Conservation (phyloP, 2,113 vertebrate genomes). For the Epinephelus moara region DNA sequence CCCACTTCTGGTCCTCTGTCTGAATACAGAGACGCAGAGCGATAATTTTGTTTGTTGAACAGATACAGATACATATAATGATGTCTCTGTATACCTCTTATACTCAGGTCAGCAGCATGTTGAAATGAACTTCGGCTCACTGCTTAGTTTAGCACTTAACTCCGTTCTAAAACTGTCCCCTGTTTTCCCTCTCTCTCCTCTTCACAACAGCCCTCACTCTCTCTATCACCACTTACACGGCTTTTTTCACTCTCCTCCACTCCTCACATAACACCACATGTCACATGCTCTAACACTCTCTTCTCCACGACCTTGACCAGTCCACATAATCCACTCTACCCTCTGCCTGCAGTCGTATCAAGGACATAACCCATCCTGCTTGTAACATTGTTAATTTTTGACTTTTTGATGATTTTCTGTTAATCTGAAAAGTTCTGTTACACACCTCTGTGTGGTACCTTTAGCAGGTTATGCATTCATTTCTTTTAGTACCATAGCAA, state of each 20-base stretch:
- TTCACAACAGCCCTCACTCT: conserved; percentile 57
- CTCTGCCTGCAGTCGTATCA: neutral
- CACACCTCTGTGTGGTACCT: neutral
- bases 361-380: neutral
- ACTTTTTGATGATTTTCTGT: neutral
- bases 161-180: conserved; percentile 37
- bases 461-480: neutral
- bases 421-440: neutral
- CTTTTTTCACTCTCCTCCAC: conserved; percentile 48
- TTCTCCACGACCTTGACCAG: neutral
- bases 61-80: no score
- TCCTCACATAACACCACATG: conserved; percentile 45
- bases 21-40: no score
- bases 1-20: no score
- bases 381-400: neutral
- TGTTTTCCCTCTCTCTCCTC: conserved; percentile 46
- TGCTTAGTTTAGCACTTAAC: conserved; percentile 22
- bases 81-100: no score
- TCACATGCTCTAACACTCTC: conserved; percentile 43
- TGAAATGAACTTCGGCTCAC: neutral
- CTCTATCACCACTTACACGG: conserved; percentile 53
- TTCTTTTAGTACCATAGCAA: neutral
- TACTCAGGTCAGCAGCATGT: no score
- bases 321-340: neutral
- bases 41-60: no score